Base-by-base conservation (phyloP, 2,113 vertebrate species). In the Isichthys henryi region DNA sequence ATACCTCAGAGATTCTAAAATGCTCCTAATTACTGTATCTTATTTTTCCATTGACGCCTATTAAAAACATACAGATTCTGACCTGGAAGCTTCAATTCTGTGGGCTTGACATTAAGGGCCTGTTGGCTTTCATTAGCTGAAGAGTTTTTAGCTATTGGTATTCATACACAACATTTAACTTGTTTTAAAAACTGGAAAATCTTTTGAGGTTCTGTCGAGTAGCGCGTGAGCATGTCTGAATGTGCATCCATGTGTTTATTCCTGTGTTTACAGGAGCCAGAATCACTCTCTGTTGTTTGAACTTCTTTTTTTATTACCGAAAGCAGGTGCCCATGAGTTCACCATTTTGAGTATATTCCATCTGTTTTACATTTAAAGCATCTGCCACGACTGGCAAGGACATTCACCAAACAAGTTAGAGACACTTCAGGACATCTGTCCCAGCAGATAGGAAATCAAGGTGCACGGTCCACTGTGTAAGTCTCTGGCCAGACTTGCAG, bases 321-420 rank as follows among this genome's bases (percentile, higher is more conserved):
- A 62, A 92, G 80, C 89, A 87, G 92, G 93, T 92, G 94, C 88
- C 90, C 93, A 93, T 92, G 92, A 92, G 93, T 92, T 77, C 88
- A 91, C 88, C 74, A 56, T 93, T 92, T 89, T 91, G 89, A 84
- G 91, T 90, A 90, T 93, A 93, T 93, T 93, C 95, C 95, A 96
- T 96, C 95, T 96, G 95, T 95, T 94, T 95, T 95, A 96, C 95
- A 95, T 96, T 94, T 90, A 85, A 90, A 95, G 94, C 95, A 95
- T 96, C 95, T 96, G 95, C 93, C 94, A 93, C 96, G 89, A 95
- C 95, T 96, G 93, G 92, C 94, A 95, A 94, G 94, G 93, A 92
- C 87, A 89, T 95, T 94, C 94, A 95, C 94, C 95, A 95, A 92
- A 86, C 90, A 88, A 95, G 94, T 94, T 90, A 52, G 90, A 90